These are phyloP conservation scores for Psittacula cyanocephala DNA, from an alignment of 2,113 vertebrate genomes.

Conservation along the genomic window DNA sequence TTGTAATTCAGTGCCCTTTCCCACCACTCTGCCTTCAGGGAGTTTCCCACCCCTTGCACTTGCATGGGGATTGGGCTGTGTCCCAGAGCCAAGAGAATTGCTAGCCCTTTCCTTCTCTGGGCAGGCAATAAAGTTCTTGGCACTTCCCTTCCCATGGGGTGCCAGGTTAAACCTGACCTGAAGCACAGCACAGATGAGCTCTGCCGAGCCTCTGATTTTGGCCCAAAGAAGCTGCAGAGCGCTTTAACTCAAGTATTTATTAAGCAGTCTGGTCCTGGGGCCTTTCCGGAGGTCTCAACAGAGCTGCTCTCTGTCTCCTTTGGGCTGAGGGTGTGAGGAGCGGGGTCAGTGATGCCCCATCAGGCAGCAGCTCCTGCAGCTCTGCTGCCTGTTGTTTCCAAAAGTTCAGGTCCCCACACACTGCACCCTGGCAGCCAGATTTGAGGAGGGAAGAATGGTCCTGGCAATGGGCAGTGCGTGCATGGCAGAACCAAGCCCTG, in stretches of 20 bases:
- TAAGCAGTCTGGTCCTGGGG: not conserved
- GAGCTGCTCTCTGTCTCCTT: not conserved
- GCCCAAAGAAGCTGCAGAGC: not conserved
- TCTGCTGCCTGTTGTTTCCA: not conserved
- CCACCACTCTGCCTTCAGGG: not conserved
- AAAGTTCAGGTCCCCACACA: not conserved
- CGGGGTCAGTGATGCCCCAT: not conserved
- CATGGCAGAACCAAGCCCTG: accelerated
- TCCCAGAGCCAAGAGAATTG: not conserved
- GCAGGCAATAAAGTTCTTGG: not conserved
- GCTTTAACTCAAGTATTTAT: not conserved
- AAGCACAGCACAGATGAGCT: not conserved
- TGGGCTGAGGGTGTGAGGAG: not conserved
- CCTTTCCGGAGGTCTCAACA: not conserved
- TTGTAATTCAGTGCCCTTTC: not conserved
- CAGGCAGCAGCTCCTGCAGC: not conserved
- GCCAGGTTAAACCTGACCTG: not conserved
- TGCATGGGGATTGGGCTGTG: not conserved
- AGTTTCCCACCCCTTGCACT: not conserved
- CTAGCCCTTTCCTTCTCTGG: not conserved
- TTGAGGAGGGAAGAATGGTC: not conserved
- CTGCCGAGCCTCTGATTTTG: not conserved
- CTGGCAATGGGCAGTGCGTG: not conserved
- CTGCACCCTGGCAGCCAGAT: not conserved
- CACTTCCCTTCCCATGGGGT: not conserved